A percentile compares a stretch with the other conserved stretches of the same genome.
Conservation (phyloP, 2,797 vertebrate species). For the Poliocrania exsul region DNA sequence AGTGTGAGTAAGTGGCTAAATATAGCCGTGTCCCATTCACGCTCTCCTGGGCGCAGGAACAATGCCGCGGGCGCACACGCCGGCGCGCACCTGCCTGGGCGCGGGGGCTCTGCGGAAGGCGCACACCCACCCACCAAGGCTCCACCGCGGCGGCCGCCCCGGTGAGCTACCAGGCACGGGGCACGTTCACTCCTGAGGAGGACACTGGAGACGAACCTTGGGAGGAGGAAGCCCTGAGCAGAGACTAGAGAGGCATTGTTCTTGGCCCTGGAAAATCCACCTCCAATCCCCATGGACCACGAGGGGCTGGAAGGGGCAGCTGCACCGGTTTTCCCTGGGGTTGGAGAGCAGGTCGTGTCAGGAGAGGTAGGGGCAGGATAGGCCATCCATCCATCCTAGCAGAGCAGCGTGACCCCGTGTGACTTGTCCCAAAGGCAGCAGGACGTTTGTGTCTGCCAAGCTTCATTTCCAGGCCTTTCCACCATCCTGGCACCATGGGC, state of each 20-base stretch:
- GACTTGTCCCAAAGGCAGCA: background rate
- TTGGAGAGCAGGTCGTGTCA: background rate
- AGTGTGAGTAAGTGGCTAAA: slow-evolving; percentile 77
- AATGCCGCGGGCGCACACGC: slow-evolving; percentile 72
- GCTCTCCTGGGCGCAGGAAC: slow-evolving; percentile 72
- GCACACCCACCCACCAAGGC: slow-evolving; percentile 75
- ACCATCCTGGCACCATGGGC: fast-evolving
- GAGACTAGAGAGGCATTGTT: slow-evolving; percentile 57
- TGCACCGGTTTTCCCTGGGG: background rate
- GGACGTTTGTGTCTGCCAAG: fast-evolving
- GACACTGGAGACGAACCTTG: slow-evolving; percentile 41
- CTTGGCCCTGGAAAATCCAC: slow-evolving; percentile 21
- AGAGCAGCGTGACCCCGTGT: background rate
- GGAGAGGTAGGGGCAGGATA: background rate
- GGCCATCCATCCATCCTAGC: background rate
- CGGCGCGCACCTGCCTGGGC: slow-evolving; percentile 76
- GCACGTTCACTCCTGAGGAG: slow-evolving; percentile 74
- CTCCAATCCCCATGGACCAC: background rate
- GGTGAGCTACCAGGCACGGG: slow-evolving; percentile 63
- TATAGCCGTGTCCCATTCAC: slow-evolving; percentile 75
- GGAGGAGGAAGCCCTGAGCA: slow-evolving; percentile 47
- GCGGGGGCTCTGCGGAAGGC: slow-evolving; percentile 75
- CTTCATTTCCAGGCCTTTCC: background rate
- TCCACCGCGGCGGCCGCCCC: slow-evolving; percentile 75
- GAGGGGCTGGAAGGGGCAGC: background rate